phyloP scores from a whole-genome alignment of 2,888 invertebrate genomes.

The Agonopterix subpropinquella region DNA sequence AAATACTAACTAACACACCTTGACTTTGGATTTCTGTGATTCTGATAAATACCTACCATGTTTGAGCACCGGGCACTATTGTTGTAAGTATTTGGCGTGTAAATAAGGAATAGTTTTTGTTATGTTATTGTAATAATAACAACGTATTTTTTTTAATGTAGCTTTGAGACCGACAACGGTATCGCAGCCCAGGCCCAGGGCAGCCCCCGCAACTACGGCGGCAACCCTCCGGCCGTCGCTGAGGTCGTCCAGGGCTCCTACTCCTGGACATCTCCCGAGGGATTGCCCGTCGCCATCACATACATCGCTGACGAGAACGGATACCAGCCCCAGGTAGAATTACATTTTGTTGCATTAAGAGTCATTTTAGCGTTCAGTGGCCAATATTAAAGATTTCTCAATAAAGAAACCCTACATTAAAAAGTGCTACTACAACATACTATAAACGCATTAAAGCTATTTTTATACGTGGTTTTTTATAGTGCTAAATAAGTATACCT shows the following conservation, averaged over 20 bases:
- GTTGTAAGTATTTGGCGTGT: too few relatives aligned
- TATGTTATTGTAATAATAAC: not conserved
- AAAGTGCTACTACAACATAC: too few relatives aligned
- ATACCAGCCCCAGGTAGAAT: slow-evolving; percentile 75
- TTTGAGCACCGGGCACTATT: too few relatives aligned
- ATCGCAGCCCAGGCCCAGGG: slow-evolving; percentile 77
- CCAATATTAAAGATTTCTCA: too few relatives aligned
- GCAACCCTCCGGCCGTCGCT: slow-evolving; percentile 40
- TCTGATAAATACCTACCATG: too few relatives aligned
- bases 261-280: slow-evolving; percentile 77
- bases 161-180: slow-evolving; percentile 79
- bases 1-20: too few relatives aligned
- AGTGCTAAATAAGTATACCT: too few relatives aligned
- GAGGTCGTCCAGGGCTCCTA: slow-evolving; percentile 70
- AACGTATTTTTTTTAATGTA: slow-evolving; percentile 21
- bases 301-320: slow-evolving; percentile 82
- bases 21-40: too few relatives aligned
- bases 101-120: not conserved
- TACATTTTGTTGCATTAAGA: not conserved
- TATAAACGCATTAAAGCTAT: too few relatives aligned
- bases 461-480: too few relatives aligned
- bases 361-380: too few relatives aligned
- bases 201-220: slow-evolving; percentile 60
- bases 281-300: slow-evolving; percentile 66
- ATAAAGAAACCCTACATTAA: too few relatives aligned